phyloP scores from a whole-genome alignment of 2,888 invertebrate species.

The Caenorhabditis sp. region DNA sequence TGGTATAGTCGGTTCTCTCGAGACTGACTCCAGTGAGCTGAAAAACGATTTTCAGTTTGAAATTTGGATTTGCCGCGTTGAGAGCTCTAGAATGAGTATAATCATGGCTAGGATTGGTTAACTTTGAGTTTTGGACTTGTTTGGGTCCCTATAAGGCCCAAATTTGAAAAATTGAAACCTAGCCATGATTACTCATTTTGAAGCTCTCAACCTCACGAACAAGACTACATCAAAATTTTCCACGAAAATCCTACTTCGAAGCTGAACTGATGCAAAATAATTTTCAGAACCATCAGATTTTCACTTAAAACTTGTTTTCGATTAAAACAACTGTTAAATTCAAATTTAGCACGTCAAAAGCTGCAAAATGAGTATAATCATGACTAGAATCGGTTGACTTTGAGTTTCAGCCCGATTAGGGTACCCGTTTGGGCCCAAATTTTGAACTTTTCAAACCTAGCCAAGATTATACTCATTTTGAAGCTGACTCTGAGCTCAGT shows the following conservation, averaged over 20 bases:
- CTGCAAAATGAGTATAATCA: too few species aligned
- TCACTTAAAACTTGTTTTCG: too few species aligned
- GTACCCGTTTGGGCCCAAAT: too few species aligned
- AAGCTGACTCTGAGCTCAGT: neutral
- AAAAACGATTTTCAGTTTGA: neutral
- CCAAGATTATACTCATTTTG: neutral
- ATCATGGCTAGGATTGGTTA: neutral
- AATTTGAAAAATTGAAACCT: neutral
- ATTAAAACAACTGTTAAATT: too few species aligned
- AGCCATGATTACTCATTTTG: neutral
- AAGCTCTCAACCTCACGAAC: too few species aligned
- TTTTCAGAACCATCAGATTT: too few species aligned
- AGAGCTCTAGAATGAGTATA: neutral
- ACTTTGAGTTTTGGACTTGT: neutral
- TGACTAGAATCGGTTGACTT: neutral
- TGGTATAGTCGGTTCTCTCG: constrained; percentile 18
- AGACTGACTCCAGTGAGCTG: constrained; percentile 59
- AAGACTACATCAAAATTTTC: too few species aligned
- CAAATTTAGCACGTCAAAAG: neutral
- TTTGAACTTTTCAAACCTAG: neutral
- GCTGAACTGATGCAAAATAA: too few species aligned
- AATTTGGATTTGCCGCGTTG: neutral
- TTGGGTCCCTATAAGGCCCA: too few species aligned
- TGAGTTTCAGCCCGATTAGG: too few species aligned
- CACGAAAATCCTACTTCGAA: too few species aligned